Base-by-base conservation (phyloP, 37 sponge, comb jelly and placozoan species). In the Spongilla lacustris region DNA sequence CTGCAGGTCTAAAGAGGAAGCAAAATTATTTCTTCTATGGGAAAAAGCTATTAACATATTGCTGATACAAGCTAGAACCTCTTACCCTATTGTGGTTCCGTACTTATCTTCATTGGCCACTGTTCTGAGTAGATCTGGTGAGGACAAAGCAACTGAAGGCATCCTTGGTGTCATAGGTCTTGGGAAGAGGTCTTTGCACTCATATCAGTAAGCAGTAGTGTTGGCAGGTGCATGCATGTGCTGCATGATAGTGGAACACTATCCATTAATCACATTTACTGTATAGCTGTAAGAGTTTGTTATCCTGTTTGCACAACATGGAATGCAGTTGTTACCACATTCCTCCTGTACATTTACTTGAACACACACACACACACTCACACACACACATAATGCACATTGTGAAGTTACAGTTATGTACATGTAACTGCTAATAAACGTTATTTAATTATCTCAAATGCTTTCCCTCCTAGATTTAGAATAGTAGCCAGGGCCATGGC, bases 71-170 rank as follows among this genome's bases (percentile, higher is more conserved):
- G 69, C 87, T 13, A 67, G 87, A 34, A 81, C 69, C 71, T 35
- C 74, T 2, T 74, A 67, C 14, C 22, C 58, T 1, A 87, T 70
- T 9, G 49, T 95, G 0, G 76, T 89, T 2, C 83, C 92, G 21
- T 79, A 84, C 58, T 19, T 96, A 26, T 75, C 87, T 2, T 70
- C 77, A 36, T 48, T 96, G 35, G 91, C 83, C 11, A 78, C 78
- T 17, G 48, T 67, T 4, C 58, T 96, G 28, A 37, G 49, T 10
- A 67, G 91, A 0, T 83, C 83, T 48, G 93, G 93, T 35, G 97
- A 94, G 68, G 97, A 96, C 79, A 93, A 94, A 74, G 87, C 88
- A 2, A 78, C 88, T 14, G 94, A 93, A n/a, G 97, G 97, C 29
- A 69, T 96, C 28, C 86, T 96, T 19, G 94, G 97, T 17, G 92